Conservation (phyloP, 2,113 vertebrate genomes). For the Vanacampus margaritifer region DNA sequence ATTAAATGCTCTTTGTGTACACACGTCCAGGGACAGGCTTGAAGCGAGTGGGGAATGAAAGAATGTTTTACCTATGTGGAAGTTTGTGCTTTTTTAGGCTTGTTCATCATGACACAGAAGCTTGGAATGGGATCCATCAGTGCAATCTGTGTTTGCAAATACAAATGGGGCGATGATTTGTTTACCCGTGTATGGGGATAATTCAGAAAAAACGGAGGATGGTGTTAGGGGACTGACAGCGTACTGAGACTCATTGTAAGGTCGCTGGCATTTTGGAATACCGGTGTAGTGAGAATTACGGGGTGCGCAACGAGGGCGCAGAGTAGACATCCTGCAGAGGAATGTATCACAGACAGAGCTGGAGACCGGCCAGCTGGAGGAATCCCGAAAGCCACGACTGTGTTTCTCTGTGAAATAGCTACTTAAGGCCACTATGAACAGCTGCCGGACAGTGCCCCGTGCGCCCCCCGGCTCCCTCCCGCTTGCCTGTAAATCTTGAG, state of each 20-base stretch:
- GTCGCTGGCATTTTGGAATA: conserved; percentile 18
- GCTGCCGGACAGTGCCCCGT: conserved; percentile 73
- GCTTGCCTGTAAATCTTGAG: conserved; percentile 71
- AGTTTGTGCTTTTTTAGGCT: conserved; percentile 35
- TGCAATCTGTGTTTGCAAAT: not conserved
- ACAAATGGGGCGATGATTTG: not conserved
- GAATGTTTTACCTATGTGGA: conserved; percentile 35
- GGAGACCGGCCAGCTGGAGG: conserved; percentile 67
- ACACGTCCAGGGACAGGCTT: conserved; percentile 17
- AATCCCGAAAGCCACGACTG: conserved; percentile 62
- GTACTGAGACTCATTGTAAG: conserved; percentile 9
- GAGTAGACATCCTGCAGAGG: conserved; percentile 40
- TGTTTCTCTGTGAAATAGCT: conserved; percentile 76
- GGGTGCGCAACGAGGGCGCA: conserved; percentile 32
- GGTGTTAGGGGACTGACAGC: not conserved
- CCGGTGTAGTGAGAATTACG: conserved; percentile 25
- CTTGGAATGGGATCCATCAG: not conserved
- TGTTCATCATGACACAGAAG: not conserved
- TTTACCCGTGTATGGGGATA: not conserved
- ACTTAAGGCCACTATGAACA: conserved; percentile 75
- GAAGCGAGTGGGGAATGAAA: conserved; percentile 27
- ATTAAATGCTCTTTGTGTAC: conserved; percentile 66
- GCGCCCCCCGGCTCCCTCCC: conserved; percentile 13
- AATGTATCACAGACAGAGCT: conserved; percentile 52
- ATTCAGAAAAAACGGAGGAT: not conserved